Evolutionary conservation across 2,888 invertebrate genomes (phyloP).

Genomic region (Brenthis daphne): DNA sequence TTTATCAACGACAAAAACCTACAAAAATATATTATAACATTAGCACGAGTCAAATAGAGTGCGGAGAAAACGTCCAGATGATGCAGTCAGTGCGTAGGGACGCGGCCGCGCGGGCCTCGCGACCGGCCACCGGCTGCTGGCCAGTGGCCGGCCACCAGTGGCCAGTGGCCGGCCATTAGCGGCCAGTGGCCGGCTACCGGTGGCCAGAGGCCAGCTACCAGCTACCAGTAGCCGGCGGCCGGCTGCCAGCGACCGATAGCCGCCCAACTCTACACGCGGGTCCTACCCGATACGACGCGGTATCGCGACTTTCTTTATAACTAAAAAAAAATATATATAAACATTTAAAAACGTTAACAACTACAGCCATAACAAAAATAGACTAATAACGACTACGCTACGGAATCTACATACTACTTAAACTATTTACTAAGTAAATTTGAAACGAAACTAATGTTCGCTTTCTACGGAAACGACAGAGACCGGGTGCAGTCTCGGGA

Average conservation of each 20-base stretch:
- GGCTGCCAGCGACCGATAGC: slow-evolving; percentile 31
- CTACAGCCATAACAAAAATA: slow-evolving; percentile 82
- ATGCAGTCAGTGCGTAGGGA: slow-evolving; percentile 44
- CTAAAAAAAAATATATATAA: slow-evolving; percentile 70
- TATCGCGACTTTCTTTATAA: slow-evolving; percentile 65
- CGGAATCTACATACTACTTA: slow-evolving; percentile 78
- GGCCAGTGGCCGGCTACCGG: slow-evolving; percentile 12
- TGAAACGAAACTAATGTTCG: slow-evolving; percentile 77
- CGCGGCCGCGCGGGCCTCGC: slow-evolving; percentile 40
- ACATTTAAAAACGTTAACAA: slow-evolving; percentile 80
- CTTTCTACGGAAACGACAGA: slow-evolving; percentile 70
- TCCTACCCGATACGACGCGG: slow-evolving; percentile 53
- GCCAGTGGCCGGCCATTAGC: background rate
- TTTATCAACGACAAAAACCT: slow-evolving; percentile 81
- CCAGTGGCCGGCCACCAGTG: slow-evolving; percentile 23
- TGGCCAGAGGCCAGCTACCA: slow-evolving; percentile 29
- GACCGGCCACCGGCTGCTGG: slow-evolving; percentile 21
- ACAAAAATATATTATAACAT: slow-evolving; percentile 81
- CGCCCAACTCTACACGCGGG: slow-evolving; percentile 48
- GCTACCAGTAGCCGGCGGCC: slow-evolving; percentile 35
- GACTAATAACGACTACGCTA: slow-evolving; percentile 78
- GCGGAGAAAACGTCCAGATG: slow-evolving; percentile 56
- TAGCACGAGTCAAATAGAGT: slow-evolving; percentile 75
- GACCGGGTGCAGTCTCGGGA: slow-evolving; percentile 48
- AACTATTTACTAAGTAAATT: slow-evolving; percentile 75